Evolutionary conservation across 2,113 vertebrate species (phyloP).

Genomic region (Brienomyrus brachyistius): DNA sequence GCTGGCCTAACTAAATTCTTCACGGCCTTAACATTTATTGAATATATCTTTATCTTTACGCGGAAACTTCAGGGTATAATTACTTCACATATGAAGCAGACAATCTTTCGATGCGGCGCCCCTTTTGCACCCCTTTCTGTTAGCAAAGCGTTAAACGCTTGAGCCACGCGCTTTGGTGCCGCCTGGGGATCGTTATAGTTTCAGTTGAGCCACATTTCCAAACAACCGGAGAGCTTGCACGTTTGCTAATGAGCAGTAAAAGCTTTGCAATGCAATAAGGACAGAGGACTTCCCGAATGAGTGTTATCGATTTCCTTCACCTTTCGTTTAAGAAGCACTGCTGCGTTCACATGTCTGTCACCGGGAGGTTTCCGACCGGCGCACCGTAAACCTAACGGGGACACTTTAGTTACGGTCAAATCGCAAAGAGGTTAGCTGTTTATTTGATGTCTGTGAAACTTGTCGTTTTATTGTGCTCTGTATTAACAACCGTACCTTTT

Average conservation of each 20-base stretch:
- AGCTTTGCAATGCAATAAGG: conserved; percentile 39
- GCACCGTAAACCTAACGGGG: not conserved
- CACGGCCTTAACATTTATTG: not conserved
- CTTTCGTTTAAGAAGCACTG: conserved; percentile 25
- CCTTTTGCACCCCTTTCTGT: not conserved
- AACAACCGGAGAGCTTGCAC: not conserved
- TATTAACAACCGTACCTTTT: not conserved
- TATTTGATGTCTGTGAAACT: not conserved
- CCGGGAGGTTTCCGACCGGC: not conserved
- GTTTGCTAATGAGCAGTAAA: conserved; percentile 31
- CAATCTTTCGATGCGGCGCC: not conserved
- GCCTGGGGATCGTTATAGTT: conserved; percentile 12
- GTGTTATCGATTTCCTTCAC: conserved; percentile 38
- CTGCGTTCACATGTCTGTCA: not conserved
- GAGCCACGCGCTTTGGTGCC: not conserved
- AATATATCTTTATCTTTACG: not conserved
- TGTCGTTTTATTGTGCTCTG: not conserved
- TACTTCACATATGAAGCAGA: not conserved
- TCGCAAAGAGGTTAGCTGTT: not conserved
- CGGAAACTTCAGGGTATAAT: not conserved
- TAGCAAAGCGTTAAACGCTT: not conserved
- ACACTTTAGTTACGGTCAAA: not conserved
- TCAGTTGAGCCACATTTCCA: conserved; percentile 4
- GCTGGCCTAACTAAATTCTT: not conserved
- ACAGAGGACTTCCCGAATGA: conserved; percentile 12